Evolutionary conservation across 1,140 invertebrate species (phyloP).

Genomic region (Papilio helenus): DNA sequence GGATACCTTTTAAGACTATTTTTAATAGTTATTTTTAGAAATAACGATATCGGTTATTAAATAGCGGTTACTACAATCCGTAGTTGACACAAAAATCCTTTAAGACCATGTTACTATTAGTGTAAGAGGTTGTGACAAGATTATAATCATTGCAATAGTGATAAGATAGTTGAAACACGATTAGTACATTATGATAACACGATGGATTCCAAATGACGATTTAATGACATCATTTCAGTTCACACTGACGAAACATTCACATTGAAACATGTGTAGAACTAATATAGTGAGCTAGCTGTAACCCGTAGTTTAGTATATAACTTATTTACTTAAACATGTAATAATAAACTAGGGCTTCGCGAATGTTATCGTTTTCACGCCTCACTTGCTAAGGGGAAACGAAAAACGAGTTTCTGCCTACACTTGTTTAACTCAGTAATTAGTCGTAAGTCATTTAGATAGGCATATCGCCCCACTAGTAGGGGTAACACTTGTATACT

Average conservation of each 20-base stretch:
- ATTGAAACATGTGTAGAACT: neutral
- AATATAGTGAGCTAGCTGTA: too few relatives aligned
- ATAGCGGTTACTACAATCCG: neutral
- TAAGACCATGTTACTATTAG: neutral
- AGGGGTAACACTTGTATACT: neutral
- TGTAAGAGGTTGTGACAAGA: slow-evolving; percentile 7
- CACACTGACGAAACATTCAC: neutral
- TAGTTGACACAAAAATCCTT: neutral
- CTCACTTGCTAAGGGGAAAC: slow-evolving; percentile 46
- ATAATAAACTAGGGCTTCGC: neutral
- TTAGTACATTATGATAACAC: slow-evolving; percentile 10
- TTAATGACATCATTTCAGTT: neutral
- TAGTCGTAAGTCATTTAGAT: slow-evolving; percentile 18
- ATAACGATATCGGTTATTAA: neutral
- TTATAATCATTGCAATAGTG: neutral
- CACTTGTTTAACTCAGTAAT: slow-evolving; percentile 17
- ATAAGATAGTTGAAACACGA: slow-evolving; percentile 5
- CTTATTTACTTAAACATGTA: neutral
- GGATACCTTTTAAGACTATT: too few relatives aligned
- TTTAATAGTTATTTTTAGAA: neutral
- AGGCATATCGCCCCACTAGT: neutral
- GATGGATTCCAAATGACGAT: neutral
- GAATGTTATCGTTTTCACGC: slow-evolving; percentile 47
- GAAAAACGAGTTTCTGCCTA: slow-evolving; percentile 29
- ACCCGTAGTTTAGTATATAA: neutral